phyloP scores from a whole-genome alignment of 2,113 vertebrate species.

The Phylloscopus whistleri region DNA sequence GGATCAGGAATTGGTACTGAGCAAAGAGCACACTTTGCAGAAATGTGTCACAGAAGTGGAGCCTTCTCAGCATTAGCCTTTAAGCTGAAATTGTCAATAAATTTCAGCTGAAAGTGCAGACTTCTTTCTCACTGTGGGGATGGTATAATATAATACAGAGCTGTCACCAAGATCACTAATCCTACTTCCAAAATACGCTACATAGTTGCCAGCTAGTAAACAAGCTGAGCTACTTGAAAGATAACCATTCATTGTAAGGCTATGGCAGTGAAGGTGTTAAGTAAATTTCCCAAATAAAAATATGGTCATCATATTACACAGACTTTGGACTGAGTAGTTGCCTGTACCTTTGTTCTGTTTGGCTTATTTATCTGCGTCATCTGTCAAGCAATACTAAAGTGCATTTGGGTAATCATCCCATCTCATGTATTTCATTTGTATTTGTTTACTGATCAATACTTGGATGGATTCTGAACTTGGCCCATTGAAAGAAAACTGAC shows the following conservation, averaged over 20 bases:
- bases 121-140: background rate
- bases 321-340: background rate
- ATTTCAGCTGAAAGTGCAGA: background rate
- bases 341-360: background rate
- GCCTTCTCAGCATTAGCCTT: background rate
- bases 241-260: background rate
- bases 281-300: background rate
- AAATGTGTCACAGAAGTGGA: background rate
- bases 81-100: background rate
- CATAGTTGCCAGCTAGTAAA: background rate
- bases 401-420: background rate
- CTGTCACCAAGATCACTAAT: background rate
- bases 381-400: background rate
- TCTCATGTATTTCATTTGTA: background rate
- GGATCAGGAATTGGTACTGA: background rate
- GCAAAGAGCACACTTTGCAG: background rate
- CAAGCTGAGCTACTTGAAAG: background rate
- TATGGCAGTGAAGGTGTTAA: background rate
- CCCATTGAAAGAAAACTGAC: background rate
- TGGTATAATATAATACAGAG: background rate
- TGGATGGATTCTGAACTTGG: background rate
- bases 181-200: background rate
- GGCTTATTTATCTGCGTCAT: background rate
- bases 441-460: background rate
- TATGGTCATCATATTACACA: background rate